phyloP scores from a whole-genome alignment of 2,113 vertebrate species.

The Macrotus californicus region DNA sequence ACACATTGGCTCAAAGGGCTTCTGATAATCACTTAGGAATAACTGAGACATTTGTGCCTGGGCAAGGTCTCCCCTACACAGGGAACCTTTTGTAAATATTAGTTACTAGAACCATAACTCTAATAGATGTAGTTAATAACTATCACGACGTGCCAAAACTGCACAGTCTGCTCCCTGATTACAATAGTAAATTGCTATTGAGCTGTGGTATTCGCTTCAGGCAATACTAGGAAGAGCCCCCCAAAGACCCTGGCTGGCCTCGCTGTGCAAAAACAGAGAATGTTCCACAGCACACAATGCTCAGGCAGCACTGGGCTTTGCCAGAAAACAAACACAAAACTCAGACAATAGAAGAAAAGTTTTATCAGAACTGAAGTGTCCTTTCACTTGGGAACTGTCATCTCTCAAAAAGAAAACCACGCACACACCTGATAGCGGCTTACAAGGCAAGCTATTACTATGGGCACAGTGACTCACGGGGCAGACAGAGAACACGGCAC shows the following conservation, averaged over 20 bases:
- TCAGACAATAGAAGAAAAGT: conserved; percentile 82
- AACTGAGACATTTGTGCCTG: conserved; percentile 75
- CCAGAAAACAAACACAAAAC: conserved; percentile 82
- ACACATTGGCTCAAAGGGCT: conserved; percentile 75
- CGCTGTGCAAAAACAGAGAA: conserved; percentile 75
- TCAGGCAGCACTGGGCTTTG: conserved; percentile 77
- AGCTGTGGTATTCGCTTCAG: conserved; percentile 84
- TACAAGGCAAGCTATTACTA: conserved; percentile 72
- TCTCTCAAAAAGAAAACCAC: conserved; percentile 73
- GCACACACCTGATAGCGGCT: conserved; percentile 62
- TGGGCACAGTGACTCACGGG: conserved; percentile 59
- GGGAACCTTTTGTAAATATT: conserved; percentile 85
- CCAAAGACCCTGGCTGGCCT: conserved; percentile 82
- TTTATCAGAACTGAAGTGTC: conserved; percentile 81
- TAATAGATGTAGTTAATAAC: conserved; percentile 86
- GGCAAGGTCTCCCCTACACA: conserved; percentile 78
- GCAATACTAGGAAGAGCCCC: conserved; percentile 82
- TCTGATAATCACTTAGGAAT: conserved; percentile 80
- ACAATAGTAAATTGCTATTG: conserved; percentile 85
- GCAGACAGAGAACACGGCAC: conserved; percentile 44
- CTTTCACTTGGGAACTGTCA: conserved; percentile 82
- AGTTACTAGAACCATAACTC: conserved; percentile 82
- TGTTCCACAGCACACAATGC: conserved; percentile 71
- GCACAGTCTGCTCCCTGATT: conserved; percentile 85
- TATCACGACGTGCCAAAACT: conserved; percentile 82